Percentiles rank a stretch among this genome's conserved stretches.
These are phyloP conservation scores for Limnephilus marmoratus DNA, from an alignment of 2,888 invertebrate genomes.

Conservation along the genomic window DNA sequence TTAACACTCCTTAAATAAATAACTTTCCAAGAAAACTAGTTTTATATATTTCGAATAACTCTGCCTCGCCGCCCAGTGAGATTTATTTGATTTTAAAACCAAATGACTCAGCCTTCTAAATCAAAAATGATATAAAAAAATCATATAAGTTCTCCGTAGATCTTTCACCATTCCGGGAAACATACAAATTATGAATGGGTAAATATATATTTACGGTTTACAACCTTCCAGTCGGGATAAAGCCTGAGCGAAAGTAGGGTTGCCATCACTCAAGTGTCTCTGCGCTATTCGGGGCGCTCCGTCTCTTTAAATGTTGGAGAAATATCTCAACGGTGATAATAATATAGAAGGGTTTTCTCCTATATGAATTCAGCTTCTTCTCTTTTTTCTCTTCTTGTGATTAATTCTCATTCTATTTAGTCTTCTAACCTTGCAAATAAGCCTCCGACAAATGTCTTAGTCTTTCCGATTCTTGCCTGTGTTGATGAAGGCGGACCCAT, in stretches of 20 bases:
- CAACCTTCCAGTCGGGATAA: not conserved
- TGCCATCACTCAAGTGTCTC: slow-evolving; percentile 2
- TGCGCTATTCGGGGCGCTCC: not conserved
- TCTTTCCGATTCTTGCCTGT: not conserved
- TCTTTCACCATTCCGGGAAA: not conserved
- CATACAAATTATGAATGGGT: slow-evolving; percentile 23
- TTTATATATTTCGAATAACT: too few species aligned
- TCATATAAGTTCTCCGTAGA: not conserved
- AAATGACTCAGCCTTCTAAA: not conserved
- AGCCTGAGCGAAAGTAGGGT: not conserved
- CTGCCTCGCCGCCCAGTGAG: too few species aligned
- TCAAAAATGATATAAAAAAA: not conserved
- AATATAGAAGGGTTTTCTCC: not conserved
- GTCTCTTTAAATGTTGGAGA: not conserved
- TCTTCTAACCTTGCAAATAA: not conserved
- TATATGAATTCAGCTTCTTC: not conserved
- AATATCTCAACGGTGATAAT: not conserved
- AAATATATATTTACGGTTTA: slow-evolving; percentile 28
- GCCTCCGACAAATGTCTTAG: not conserved
- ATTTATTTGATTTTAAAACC: too few species aligned
- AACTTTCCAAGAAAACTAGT: too few species aligned
- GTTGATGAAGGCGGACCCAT: too few species aligned
- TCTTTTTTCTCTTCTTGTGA: not conserved
- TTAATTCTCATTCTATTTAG: not conserved
- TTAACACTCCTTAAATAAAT: too few species aligned